Evolutionary conservation across 2,113 vertebrate species (phyloP).

Genomic region (Monopterus albus): DNA sequence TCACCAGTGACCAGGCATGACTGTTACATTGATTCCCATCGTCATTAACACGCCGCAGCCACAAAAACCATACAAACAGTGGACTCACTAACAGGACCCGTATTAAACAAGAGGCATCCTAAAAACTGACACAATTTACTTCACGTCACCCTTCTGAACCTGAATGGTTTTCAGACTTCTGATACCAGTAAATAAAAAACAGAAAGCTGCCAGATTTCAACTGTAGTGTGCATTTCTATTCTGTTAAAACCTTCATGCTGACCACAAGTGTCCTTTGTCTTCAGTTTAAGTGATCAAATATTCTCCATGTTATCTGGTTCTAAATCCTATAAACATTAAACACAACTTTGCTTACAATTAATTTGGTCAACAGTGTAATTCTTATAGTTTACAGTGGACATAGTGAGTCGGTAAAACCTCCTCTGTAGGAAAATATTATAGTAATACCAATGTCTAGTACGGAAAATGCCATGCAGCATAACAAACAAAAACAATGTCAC

Average conservation of each 20-base stretch:
- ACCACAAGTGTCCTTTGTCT: slow-evolving; percentile 13
- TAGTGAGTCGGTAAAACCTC: slow-evolving; percentile 18
- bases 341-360: slow-evolving; percentile 27
- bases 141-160: neutral
- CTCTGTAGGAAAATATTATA: slow-evolving; percentile 40
- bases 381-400: slow-evolving; percentile 5
- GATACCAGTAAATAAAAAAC: neutral
- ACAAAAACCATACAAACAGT: neutral
- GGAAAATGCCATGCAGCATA: neutral
- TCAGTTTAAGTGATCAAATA: neutral
- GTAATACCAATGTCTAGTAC: slow-evolving; percentile 6
- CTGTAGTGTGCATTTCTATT: slow-evolving; percentile 9
- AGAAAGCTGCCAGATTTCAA: slow-evolving; percentile 9
- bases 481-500: neutral
- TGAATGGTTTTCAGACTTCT: slow-evolving; percentile 7
- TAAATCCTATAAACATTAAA: slow-evolving; percentile 15
- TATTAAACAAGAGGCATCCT: slow-evolving; percentile 2
- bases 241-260: neutral
- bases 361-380: slow-evolving; percentile 46
- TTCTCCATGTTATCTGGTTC: too few species aligned
- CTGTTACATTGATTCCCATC: slow-evolving; percentile 2
- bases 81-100: too few species aligned
- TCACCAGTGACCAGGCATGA: slow-evolving; percentile 32
- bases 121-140: neutral
- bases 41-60: slow-evolving; percentile 29